Base-by-base conservation (phyloP, 2,888 invertebrate species). In the Cephus nigrinus region DNA sequence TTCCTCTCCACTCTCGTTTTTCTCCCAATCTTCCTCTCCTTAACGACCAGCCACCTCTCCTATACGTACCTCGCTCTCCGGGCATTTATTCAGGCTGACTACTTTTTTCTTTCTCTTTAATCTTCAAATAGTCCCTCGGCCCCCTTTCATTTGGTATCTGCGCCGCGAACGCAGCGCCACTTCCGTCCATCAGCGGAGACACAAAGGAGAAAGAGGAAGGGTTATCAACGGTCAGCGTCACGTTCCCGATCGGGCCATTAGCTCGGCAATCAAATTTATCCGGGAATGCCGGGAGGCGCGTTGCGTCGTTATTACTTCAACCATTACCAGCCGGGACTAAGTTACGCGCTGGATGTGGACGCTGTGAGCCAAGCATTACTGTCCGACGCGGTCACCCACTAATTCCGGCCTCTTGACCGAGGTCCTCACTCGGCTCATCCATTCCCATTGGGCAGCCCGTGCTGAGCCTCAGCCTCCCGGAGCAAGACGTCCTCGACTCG, bases 41-140 rank as follows among this genome's bases (percentile, higher is more conserved):
- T 40, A 40, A 40, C 40, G 40, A 40, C 40, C 40, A 68, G 35
- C 69, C 69, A 15, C 34, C 35, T 9, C 74, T 32, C 31, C 55
- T 23, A 12, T 75, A 15, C 40, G 35, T 36, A 15, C 73, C 75
- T 68, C 68, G 34, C 40, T 23, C 76, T 33, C 23, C 32, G 31
- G 30, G 31, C 69, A 73, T 76, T 77, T 80, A 76, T 76, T 76
- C 68, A 74, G 73, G 75, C 69, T 74, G 55, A 55, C 55, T 55
- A 55, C 55, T 23, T 55, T 55, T 23, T 55, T 55, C 23, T 55
- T 23, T 23, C 55, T 55, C 55, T 55, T 55, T 23, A 0, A 23
- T 55, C 55, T 55, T 55, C 23, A 55, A 55, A 55, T 9, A 55
- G 23, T 55, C 71, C 15, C 71, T 31, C 31, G 31, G 55, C 31